Conservation (phyloP, 2,888 invertebrate species). For the Drosophila greeni region DNA sequence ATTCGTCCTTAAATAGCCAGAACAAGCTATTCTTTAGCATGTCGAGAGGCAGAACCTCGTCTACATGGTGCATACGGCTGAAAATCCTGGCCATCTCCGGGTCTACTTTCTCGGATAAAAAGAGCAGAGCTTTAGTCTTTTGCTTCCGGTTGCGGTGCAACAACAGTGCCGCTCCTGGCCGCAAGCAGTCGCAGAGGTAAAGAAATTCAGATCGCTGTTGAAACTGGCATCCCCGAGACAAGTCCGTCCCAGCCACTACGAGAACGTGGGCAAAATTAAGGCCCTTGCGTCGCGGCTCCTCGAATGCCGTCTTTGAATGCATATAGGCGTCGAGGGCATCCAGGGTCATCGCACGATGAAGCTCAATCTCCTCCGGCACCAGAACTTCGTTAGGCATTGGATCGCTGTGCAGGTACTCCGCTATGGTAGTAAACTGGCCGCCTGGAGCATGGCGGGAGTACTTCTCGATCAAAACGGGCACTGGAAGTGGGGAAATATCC, state of each 20-base stretch:
- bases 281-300: neutral
- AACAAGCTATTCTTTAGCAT: constrained; percentile 26
- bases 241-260: constrained; percentile 39
- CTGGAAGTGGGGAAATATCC: constrained; percentile 5
- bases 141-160: constrained; percentile 32
- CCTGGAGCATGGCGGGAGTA: constrained; percentile 10
- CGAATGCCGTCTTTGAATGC: neutral
- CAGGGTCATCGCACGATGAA: constrained; percentile 41
- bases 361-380: constrained; percentile 17
- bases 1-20: constrained; percentile 15
- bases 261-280: constrained; percentile 41
- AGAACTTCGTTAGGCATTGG: neutral
- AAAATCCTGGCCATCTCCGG: constrained; percentile 9
- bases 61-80: constrained; percentile 45
- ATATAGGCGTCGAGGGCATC: constrained; percentile 21
- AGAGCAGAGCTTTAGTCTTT: constrained; percentile 33
- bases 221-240: constrained; percentile 13
- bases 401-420: constrained; percentile 3
- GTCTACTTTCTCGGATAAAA: constrained; percentile 22
- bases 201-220: constrained; percentile 45
- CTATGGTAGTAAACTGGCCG: constrained; percentile 7
- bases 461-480: constrained; percentile 19
- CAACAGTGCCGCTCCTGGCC: constrained; percentile 43
- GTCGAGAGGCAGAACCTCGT: constrained; percentile 33
- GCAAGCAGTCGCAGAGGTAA: constrained; percentile 54